phyloP scores from a whole-genome alignment of 2,113 vertebrate genomes.

The Numenius arquata region DNA sequence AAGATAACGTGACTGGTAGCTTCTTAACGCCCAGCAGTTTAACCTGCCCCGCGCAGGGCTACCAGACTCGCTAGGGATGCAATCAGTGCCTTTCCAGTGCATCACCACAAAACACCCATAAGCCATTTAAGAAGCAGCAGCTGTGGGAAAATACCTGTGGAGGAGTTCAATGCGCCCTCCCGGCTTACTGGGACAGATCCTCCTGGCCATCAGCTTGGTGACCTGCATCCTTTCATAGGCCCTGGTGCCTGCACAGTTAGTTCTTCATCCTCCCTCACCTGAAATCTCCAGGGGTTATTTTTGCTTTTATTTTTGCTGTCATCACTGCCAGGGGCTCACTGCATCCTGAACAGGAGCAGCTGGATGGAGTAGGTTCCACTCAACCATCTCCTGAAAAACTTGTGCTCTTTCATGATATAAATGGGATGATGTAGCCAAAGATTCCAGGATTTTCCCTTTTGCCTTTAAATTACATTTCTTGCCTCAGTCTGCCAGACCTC shows the following conservation, averaged over 20 bases:
- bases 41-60: neutral
- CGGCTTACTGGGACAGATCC: fast-evolving
- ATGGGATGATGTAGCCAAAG: neutral
- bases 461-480: neutral
- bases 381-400: neutral
- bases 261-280: neutral
- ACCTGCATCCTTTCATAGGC: neutral
- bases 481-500: neutral
- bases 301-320: neutral
- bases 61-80: neutral
- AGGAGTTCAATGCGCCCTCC: fast-evolving
- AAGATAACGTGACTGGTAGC: neutral
- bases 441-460: neutral
- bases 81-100: neutral
- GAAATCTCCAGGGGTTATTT: neutral
- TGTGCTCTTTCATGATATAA: fast-evolving
- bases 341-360: neutral
- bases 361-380: neutral
- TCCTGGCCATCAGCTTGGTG: neutral
- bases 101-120: neutral
- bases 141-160: neutral
- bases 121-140: neutral
- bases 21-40: neutral
- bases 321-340: neutral
- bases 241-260: neutral